Percentiles rank a stretch among this genome's conserved stretches.
Conservation (phyloP, 2,113 vertebrate genomes). For the Festucalex cinctus region DNA sequence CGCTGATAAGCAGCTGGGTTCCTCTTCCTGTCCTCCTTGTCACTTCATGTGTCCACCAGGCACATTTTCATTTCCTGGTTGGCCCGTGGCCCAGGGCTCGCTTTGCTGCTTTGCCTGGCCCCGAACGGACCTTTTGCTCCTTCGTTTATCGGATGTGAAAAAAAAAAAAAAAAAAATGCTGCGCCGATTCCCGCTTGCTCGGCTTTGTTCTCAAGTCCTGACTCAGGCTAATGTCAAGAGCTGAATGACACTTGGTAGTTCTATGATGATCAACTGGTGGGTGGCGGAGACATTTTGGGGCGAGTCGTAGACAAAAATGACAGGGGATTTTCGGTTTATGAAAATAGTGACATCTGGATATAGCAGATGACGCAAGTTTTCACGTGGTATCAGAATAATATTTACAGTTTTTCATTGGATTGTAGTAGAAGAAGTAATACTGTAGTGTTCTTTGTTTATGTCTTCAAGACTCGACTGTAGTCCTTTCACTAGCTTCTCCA, state of each 20-base stretch:
- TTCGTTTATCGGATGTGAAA: slow-evolving; percentile 42
- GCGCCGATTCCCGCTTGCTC: not conserved
- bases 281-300: too few relatives aligned
- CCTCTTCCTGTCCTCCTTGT: slow-evolving; percentile 64
- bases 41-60: slow-evolving; percentile 61
- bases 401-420: not conserved
- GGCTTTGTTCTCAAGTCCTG: slow-evolving; percentile 54
- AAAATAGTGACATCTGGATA: not conserved
- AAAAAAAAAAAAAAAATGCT: not conserved
- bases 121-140: slow-evolving; percentile 34
- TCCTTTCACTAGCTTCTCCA: too few relatives aligned
- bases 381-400: not conserved
- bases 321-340: too few relatives aligned
- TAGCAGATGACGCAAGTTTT: too few relatives aligned
- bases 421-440: not conserved
- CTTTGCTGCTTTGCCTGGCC: slow-evolving; percentile 48
- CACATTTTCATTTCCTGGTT: slow-evolving; percentile 62
- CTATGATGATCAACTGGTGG: not conserved
- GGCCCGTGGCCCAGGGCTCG: slow-evolving; percentile 25
- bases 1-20: slow-evolving; percentile 71
- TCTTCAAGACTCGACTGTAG: not conserved
- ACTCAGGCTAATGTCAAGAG: slow-evolving; percentile 41
- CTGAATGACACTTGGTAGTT: slow-evolving; percentile 15
- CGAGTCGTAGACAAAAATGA: not conserved
- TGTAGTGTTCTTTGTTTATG: not conserved